Conservation (phyloP, 1,140 invertebrate genomes). For the Dolichoris vasculosae region DNA sequence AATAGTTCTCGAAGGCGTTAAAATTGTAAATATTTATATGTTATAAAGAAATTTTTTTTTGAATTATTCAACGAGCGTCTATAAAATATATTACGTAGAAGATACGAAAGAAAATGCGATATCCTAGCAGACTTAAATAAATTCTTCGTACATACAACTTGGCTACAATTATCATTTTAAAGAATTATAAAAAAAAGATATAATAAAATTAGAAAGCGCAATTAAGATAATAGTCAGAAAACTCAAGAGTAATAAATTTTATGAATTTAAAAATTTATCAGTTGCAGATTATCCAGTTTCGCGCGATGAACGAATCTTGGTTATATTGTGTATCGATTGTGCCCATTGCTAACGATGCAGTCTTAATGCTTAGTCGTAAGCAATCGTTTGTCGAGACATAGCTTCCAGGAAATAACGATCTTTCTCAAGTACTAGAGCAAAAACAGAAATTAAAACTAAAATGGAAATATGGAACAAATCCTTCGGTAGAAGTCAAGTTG, state of each 20-base stretch:
- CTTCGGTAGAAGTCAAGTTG: neutral
- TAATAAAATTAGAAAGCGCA: too few relatives aligned
- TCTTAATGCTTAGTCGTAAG: neutral
- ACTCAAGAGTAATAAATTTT: too few relatives aligned
- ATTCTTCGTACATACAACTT: too few relatives aligned
- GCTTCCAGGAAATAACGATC: neutral
- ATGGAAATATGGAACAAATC: neutral
- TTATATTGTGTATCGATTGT: neutral
- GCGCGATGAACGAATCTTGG: neutral
- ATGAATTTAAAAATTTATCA: neutral
- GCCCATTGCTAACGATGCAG: neutral
- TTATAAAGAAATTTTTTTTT: neutral
- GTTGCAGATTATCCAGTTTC: neutral
- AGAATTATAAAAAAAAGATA: too few relatives aligned
- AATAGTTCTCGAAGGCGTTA: neutral
- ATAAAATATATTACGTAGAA: too few relatives aligned
- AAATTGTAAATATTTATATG: neutral
- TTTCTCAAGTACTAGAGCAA: neutral
- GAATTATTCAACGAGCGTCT: too few relatives aligned
- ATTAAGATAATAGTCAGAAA: too few relatives aligned
- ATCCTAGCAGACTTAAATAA: too few relatives aligned
- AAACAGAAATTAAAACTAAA: neutral
- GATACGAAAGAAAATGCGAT: too few relatives aligned
- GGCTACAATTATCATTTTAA: too few relatives aligned
- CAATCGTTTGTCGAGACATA: neutral